Evolutionary conservation across 1,140 invertebrate species (phyloP).

Genomic region (Leptinotarsa texana): DNA sequence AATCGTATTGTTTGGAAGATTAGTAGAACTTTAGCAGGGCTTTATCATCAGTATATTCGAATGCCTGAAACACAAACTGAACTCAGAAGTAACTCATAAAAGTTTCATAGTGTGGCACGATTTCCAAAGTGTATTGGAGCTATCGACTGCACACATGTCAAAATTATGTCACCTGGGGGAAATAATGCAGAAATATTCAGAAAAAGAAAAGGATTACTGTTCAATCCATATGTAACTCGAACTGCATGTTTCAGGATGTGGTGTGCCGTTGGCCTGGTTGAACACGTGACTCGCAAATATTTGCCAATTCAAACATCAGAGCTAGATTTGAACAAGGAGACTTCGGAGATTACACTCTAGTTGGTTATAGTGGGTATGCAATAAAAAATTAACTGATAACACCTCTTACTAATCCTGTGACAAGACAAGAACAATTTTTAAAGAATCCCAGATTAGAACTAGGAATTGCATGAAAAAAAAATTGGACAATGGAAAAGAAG

Average conservation of each 20-base stretch:
- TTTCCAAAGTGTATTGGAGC: conserved; percentile 49
- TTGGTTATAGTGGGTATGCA: conserved; percentile 47
- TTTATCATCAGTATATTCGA: conserved; percentile 35
- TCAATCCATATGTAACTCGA: conserved; percentile 46
- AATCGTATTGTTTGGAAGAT: conserved; percentile 24
- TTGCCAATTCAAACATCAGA: conserved; percentile 36
- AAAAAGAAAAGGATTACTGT: conserved; percentile 53
- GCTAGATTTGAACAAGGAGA: background rate
- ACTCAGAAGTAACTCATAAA: conserved; percentile 29
- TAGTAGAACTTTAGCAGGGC: background rate
- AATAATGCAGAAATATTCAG: conserved; percentile 49
- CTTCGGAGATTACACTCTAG: background rate
- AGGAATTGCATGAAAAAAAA: conserved; percentile 53
- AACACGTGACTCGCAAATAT: conserved; percentile 52
- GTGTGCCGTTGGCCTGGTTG: conserved; percentile 53
- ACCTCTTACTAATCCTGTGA: conserved; percentile 36
- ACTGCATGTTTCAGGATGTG: conserved; percentile 45
- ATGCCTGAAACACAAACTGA: conserved; percentile 40
- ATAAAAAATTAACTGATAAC: conserved; percentile 46
- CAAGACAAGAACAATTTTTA: conserved; percentile 49
- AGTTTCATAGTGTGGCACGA: conserved; percentile 42
- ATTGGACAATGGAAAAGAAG: conserved; percentile 54
- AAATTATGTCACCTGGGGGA: conserved; percentile 31
- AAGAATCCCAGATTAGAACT: conserved; percentile 55
- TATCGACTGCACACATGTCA: conserved; percentile 51